Base-by-base conservation (phyloP, 2,113 vertebrate genomes). In the Tiliqua scincoides region DNA sequence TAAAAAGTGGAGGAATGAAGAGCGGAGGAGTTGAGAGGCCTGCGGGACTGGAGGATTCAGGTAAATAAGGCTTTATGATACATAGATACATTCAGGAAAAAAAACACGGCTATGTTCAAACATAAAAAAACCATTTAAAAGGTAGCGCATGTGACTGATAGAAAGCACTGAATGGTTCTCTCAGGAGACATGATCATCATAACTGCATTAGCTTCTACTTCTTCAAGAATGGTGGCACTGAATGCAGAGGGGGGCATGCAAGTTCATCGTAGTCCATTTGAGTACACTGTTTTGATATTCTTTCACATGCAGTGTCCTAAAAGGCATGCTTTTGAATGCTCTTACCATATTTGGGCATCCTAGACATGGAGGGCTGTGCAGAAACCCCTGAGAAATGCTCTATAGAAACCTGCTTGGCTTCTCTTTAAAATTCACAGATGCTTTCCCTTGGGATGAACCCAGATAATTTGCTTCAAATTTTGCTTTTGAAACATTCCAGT, bases 1-100 rank as follows among this genome's bases (percentile, higher is more conserved):
- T 90, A 72, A 52, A 67, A 52, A 78, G 75, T 48, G 23, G 32
- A 21, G 82, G 74, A 83, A 40, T 35, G 83, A 65, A 83, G n/a
- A 63, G 14, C 63, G 32, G 63, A 71, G 35, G 63, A 57, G 54
- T 57, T 8, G 14, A 57, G 17, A 57, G 54, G 21, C 21, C 25
- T 4, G 23, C 25, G 23, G 21, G 30, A 59, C 20, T 32, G 18
- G 32, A 23, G 52, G 52, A 35, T 59, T 20, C 57, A 77, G 59
- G n/a, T 68, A 68, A 59, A 77, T 59, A 77, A 32, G n/a, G 23
- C 32, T 59, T 57, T 77, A 3, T 59, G 52, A 21, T 76, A 9
- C 48, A 21, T 52, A 32, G 32, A 11, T 77, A 30, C n/a, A 59
- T 77, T 77, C 32, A 77, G 30, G n/a, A 4, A 32, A 77, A n/a